Conservation (phyloP, 2,113 vertebrate genomes). For the Geococcyx californianus region DNA sequence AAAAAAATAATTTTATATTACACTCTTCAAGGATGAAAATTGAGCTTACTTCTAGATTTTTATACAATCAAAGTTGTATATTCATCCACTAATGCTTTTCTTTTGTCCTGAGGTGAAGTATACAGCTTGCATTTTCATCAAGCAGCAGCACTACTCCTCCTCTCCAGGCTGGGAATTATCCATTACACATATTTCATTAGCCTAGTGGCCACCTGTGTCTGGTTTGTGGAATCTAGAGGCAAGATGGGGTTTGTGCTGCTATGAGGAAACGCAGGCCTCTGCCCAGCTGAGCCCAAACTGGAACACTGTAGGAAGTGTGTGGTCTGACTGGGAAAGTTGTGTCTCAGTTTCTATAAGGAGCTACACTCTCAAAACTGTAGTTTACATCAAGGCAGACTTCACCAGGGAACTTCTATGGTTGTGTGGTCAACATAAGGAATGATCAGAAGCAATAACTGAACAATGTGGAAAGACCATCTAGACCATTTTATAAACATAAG, state of each 20-base stretch:
- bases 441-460: background rate
- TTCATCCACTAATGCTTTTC: background rate
- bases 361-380: background rate
- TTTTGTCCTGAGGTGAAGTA: background rate
- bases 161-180: background rate
- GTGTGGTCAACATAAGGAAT: background rate
- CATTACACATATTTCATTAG: background rate
- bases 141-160: background rate
- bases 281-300: background rate
- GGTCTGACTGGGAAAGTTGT: background rate
- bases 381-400: background rate
- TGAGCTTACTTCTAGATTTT: background rate
- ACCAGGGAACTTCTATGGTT: background rate
- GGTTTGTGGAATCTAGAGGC: fast-evolving
- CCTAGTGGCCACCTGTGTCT: fast-evolving
- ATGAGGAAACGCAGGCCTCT: background rate
- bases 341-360: background rate
- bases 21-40: background rate
- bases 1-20: background rate
- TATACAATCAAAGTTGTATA: background rate
- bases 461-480: background rate
- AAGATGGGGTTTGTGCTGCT: background rate
- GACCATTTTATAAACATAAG: background rate
- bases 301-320: fast-evolving
- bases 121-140: background rate